These are phyloP conservation scores for Sinocyclocheilus anophthalmus DNA, from an alignment of 2,113 vertebrate genomes.

Conservation along the genomic window DNA sequence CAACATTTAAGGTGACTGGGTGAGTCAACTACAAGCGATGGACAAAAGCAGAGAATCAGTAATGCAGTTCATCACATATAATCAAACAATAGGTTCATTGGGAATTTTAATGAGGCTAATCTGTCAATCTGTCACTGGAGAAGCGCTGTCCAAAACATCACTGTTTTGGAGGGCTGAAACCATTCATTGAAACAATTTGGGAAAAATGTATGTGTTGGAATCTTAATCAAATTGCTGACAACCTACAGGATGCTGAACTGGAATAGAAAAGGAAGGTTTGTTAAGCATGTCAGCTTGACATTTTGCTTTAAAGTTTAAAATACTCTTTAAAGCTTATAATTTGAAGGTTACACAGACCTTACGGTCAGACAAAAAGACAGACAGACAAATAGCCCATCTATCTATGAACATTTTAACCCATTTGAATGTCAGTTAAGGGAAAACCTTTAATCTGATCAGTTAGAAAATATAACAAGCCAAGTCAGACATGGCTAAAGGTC, in stretches of 20 bases:
- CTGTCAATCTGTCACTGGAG: neutral
- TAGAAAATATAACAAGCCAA: too few relatives aligned
- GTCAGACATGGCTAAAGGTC: neutral
- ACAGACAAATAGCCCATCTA: neutral
- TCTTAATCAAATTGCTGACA: neutral
- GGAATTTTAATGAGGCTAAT: neutral
- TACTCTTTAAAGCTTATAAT: neutral
- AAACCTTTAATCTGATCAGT: neutral
- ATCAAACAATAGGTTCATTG: neutral
- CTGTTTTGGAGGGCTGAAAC: too few relatives aligned
- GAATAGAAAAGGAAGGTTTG: neutral
- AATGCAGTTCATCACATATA: neutral
- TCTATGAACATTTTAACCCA: neutral
- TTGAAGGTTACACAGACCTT: neutral
- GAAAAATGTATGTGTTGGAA: neutral
- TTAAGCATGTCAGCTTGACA: neutral
- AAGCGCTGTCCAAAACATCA: neutral
- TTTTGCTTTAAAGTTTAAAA: neutral
- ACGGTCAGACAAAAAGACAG: neutral
- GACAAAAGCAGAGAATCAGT: neutral
- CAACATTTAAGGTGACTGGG: conserved; percentile 93
- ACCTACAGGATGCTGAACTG: neutral
- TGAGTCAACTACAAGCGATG: conserved; percentile 84
- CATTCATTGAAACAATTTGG: too few relatives aligned
- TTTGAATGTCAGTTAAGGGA: neutral